Evolutionary conservation across 2,797 vertebrate species (phyloP), one percentile per base, ranked within the genome.

Genomic region (Helostoma temminkii): DNA sequence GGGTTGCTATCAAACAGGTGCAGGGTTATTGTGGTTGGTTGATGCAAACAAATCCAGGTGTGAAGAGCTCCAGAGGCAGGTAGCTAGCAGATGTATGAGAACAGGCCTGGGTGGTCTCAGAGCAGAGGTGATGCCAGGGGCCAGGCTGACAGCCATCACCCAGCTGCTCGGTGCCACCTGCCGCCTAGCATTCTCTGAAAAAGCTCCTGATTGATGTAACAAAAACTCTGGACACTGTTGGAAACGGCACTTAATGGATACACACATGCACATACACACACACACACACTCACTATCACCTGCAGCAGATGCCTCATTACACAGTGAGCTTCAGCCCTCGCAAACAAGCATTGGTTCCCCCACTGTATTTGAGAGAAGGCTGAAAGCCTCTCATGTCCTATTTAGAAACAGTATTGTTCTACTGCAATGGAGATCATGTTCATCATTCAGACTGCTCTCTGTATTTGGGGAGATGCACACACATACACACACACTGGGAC

Each of bases 321-420:
- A 71, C n/a, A 10, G 48, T 9, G 53, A 3, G 21, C 50, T 37
- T 64, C 72, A 60, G 75, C 75, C 76, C 47, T 76, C 43, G 66
- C 85, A 85, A 85, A 84, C 80, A 68, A 79, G 81, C 52, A 5
- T 8, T 4, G 56, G 62, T 49, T 60, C 49, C 47, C 68, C 57
- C 49, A 59, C 60, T 34, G 69, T 50, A 56, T 71, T 71, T 56
- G 81, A 82, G 66, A 39, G 73, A 72, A 73, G 58, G 41, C 80
- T 88, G 76, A 85, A 83, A 76, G 81, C 71, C 87, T 85, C 86
- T 82, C 80, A 76, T 88, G 90, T 92, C 84, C 88, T 81, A 83
- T 84, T 90, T 91, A 88, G 84, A 83, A 83, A 85, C 80, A 71
- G 74, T 67, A 90, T 91, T 92, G 90, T 92, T 90, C 87, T 76